Percentiles rank a stretch among this genome's conserved stretches.
Conservation (phyloP, 23 tunicate genomes). For the Diplosoma virens region DNA sequence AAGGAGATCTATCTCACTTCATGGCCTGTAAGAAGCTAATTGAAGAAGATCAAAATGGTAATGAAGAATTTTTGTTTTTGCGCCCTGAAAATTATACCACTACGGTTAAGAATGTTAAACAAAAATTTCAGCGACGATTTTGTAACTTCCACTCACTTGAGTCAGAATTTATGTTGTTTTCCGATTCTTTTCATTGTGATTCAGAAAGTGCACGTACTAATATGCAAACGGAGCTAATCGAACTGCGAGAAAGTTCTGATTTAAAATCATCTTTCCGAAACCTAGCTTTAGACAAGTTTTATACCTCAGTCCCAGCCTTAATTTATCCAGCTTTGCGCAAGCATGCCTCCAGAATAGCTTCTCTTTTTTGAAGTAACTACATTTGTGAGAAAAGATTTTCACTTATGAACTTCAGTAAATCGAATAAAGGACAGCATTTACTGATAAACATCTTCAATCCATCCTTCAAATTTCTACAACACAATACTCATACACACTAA, state of each 20-base stretch:
- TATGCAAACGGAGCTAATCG: background rate
- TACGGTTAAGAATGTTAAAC: background rate
- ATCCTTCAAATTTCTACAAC: too few relatives aligned
- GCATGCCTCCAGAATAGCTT: background rate
- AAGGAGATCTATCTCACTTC: background rate
- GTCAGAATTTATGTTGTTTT: background rate
- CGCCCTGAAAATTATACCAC: too few relatives aligned
- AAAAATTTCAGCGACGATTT: background rate
- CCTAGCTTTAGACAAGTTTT: slow-evolving; percentile 6
- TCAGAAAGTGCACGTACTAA: background rate
- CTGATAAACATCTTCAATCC: too few relatives aligned
- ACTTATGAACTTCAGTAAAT: background rate
- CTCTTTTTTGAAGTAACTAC: background rate
- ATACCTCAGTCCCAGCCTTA: background rate
- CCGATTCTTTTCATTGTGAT: background rate
- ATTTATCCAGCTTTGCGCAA: background rate
- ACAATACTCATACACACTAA: too few relatives aligned
- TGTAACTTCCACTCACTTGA: background rate
- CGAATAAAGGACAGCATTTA: too few relatives aligned
- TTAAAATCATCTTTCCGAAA: slow-evolving; percentile 12
- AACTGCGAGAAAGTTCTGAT: slow-evolving; percentile 18
- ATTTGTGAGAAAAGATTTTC: slow-evolving; percentile 6
- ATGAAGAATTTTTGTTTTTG: background rate
- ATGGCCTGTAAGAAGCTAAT: background rate
- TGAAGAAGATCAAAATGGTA: background rate